Base-by-base conservation (phyloP, 1,140 invertebrate species). In the Hestina assimilis region DNA sequence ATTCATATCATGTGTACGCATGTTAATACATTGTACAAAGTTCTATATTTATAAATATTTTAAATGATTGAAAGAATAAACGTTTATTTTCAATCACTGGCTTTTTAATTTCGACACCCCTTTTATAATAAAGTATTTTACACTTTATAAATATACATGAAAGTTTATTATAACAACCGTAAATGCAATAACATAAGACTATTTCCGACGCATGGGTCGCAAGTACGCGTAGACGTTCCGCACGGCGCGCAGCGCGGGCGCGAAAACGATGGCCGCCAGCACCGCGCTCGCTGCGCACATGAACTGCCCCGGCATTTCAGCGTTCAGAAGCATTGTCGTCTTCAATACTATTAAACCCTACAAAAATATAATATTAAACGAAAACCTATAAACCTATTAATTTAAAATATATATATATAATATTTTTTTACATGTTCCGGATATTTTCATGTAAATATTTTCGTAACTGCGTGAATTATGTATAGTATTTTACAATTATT, bases 41-140 rank as follows among this genome's bases (percentile, higher is more conserved):
- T 79, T 75, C 69, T 81, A 84, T 87, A 86, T 84, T 83, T 87
- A 86, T 84, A 75, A 82, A 79, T 81, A 87, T 84, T 82, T 83
- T 82, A 84, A 85, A 78, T 80, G 79, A 88, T 88, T 86, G 81
- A 87, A 84, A 81, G 69, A 87, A 85, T 84, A 84, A 87, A 87
- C 72, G 75, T 84, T 83, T 87, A 84, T 83, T 84, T 84, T 85
- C 72, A 46, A 57, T 42, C 19, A 60, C 31, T 12, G 12, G 45
- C 38, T 54, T 38, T 45, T 56, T 56, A 61, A 56, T 63, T 59
- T 55, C 19, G 9, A 19, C 33, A 38, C 3, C 15, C 17, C 33
- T 8, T 38, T n/a, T n/a, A n/a, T n/a, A n/a, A n/a, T n/a, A n/a
- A n/a, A n/a, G n/a, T n/a, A n/a, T n/a, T n/a, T n/a, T n/a, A n/a